Base-by-base conservation (phyloP, 2,888 invertebrate genomes). In the Listrodromus nycthemerus region DNA sequence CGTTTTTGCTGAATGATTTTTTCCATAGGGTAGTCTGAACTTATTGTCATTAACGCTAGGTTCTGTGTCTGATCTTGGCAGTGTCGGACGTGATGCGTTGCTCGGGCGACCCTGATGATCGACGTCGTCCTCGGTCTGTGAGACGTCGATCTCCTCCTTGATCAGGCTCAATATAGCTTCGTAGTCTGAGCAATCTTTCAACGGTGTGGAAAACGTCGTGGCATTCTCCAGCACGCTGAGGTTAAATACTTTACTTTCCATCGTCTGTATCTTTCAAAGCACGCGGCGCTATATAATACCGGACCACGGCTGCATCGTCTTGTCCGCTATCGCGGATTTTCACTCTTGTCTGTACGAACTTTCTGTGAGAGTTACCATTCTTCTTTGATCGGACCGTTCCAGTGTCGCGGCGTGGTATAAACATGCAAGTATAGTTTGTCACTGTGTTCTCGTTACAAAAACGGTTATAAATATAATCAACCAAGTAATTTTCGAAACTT, bases 141-240 rank as follows among this genome's bases (percentile, higher is more conserved):
- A 33, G n/a, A 81, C 79, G 61, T 84, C 81, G 10, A 84, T 67
- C 52, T 79, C 81, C 13, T 84, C 75, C 13, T 84, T 81, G 1
- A 84, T 76, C 13, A 84, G 52, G 10, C 63, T 33, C 7, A 79
- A 24, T 66, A 84, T 67, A 3, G 52, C 27, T 4, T 79, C 66
- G 61, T 82, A 79, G 7, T 84, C 19, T 10, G 50, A 41, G 2
- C 19, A 66, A 41, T 63, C 13, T 37, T 82, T 82, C 7, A 75
- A 33, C 0, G 81, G 79, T 13, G 74, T 81, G 41, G 48, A 19
- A 30, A 79, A 71, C 16, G 33, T 16, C 10, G 66, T 33, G 1
- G 16, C 84, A n/a, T 84, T 76, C 24, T 82, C 84, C 50, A 84
- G 27, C 1, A 79, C 71, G n/a, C 84, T 84, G 16, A 84, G 61